These are phyloP conservation scores for Goniozus legneri DNA, from an alignment of 1,140 invertebrate species.

Conservation along the genomic window DNA sequence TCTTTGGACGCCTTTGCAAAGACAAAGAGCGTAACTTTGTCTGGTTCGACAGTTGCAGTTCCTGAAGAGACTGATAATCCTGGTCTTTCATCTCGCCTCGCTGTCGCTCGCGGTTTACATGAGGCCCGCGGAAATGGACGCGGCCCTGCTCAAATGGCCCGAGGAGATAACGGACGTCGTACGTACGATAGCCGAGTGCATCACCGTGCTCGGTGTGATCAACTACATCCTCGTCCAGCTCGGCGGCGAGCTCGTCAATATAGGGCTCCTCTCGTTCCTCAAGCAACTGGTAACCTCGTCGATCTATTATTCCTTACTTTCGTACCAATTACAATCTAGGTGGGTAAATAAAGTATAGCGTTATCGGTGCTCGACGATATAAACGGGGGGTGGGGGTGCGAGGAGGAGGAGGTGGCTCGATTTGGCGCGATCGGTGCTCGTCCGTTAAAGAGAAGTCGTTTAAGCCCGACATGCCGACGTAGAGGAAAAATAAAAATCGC, in stretches of 20 bases:
- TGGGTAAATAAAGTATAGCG: too few relatives aligned
- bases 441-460: too few relatives aligned
- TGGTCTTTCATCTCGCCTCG: conserved; percentile 81
- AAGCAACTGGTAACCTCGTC: conserved; percentile 77
- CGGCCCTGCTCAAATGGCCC: conserved; percentile 55
- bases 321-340: too few relatives aligned
- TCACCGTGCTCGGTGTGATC: conserved; percentile 79
- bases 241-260: conserved; percentile 89
- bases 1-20: neutral
- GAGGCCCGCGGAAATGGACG: conserved; percentile 63
- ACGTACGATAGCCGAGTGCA: conserved; percentile 64
- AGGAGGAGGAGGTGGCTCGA: too few relatives aligned
- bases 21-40: conserved; percentile 11
- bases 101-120: conserved; percentile 89
- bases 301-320: neutral
- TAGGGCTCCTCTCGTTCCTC: conserved; percentile 84
- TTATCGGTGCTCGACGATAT: too few relatives aligned
- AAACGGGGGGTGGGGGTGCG: too few relatives aligned
- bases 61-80: conserved; percentile 81
- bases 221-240: conserved; percentile 89
- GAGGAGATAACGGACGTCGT: conserved; percentile 55
- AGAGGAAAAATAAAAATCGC: too few relatives aligned
- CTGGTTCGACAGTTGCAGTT: conserved; percentile 66
- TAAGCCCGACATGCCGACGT: too few relatives aligned
- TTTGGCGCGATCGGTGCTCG: too few relatives aligned